phyloP scores from a whole-genome alignment of 2,113 vertebrate genomes.

The Clinocottus analis region DNA sequence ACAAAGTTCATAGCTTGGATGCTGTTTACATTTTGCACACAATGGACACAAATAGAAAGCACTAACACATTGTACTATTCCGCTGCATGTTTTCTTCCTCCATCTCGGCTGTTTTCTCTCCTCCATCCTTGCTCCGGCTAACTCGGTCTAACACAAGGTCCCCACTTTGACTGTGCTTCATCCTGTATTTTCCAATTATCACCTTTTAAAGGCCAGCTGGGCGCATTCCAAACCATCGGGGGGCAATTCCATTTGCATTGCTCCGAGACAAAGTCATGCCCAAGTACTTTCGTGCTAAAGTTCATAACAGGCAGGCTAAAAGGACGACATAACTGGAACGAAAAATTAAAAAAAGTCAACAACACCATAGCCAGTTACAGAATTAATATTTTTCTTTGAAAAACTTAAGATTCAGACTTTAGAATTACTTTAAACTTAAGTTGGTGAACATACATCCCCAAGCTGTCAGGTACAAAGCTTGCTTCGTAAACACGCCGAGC shows the following conservation, averaged over 20 bases:
- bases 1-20: not conserved
- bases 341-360: not conserved
- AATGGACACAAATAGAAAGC: not conserved
- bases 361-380: constrained; percentile 2
- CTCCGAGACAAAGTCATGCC: constrained; percentile 97
- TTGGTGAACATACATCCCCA: not conserved
- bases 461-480: constrained; percentile 34
- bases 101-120: constrained; percentile 41
- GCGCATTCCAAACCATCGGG: constrained; percentile 97
- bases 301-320: constrained; percentile 89
- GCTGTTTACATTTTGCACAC: not conserved
- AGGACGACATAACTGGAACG: no score
- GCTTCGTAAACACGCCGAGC: constrained; percentile 16
- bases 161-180: constrained; percentile 81
- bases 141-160: constrained; percentile 76
- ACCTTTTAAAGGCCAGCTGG: constrained; percentile 99
- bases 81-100: constrained; percentile 28
- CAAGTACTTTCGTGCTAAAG: constrained; percentile 96
- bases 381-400: no score
- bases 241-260: constrained; percentile 99
- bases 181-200: constrained; percentile 99
- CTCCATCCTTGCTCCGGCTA: constrained; percentile 72
- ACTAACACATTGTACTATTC: constrained; percentile 11
- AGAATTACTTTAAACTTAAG: not conserved
- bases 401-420: not conserved